Percentiles rank a stretch among this genome's conserved stretches.
Conservation (phyloP, 2,113 vertebrate genomes). For the Orcinus orca region DNA sequence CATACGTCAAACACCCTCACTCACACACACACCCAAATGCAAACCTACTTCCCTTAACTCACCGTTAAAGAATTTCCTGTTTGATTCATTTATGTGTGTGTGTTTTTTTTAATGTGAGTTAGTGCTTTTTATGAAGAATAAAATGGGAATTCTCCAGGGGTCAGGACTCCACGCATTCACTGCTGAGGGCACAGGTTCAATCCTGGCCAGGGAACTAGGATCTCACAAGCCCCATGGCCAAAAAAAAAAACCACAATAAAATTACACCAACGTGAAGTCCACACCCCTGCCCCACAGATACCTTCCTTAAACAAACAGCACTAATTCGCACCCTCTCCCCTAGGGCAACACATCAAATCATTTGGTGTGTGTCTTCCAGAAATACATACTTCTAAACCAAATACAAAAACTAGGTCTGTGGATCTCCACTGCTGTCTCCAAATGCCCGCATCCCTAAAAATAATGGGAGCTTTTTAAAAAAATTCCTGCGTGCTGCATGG, state of each 20-base stretch:
- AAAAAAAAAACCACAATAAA: not conserved
- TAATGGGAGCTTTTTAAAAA: accelerated
- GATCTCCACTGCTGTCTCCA: not conserved
- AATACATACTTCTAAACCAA: not conserved
- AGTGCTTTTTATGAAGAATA: not conserved
- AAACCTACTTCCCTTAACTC: not conserved
- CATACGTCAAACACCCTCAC: no score
- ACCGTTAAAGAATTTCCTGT: not conserved
- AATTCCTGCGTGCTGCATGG: not conserved
- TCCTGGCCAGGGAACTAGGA: no score
- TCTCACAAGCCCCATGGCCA: no score
- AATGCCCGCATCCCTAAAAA: not conserved
- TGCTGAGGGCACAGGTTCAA: no score
- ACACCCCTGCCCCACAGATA: not conserved
- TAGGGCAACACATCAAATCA: not conserved
- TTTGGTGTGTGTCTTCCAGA: not conserved
- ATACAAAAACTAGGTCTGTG: not conserved
- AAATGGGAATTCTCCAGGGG: not conserved
- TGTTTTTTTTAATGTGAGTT: not conserved
- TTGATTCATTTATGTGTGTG: not conserved
- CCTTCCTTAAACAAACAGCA: not conserved
- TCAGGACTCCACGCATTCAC: no score
- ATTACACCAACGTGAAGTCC: not conserved
- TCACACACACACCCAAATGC: not conserved
- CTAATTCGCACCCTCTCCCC: not conserved